Evolutionary conservation across 92 coral and sea anemone species (phyloP), one percentile per base, ranked within the genome.

Genomic region (Zoanthus sociatus): DNA sequence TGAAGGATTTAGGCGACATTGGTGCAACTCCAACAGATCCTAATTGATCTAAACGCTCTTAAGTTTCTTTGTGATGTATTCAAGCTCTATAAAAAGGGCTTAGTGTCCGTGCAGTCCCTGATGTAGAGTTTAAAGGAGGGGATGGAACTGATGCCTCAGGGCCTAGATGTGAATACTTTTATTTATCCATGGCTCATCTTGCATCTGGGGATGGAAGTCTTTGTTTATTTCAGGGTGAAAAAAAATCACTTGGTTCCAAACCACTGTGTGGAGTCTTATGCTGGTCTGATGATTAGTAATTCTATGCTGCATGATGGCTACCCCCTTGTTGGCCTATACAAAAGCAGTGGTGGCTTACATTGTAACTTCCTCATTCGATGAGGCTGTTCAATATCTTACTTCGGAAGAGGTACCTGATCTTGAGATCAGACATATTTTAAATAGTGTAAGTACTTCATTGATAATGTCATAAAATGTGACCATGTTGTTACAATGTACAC

Each of bases 61-160:
- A 13, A 31, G 18, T 5, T 83, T 31, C 63, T 83, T 54, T 31
- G 73, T 26, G 76, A 83, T 7, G 16, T 83, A 8, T 83, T 83
- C 21, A 83, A 83, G 54, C 53, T 83, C 63, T 11, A 45, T 44
- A 83, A 67, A 67, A 61, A 13, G 87, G 87, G 12, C 66, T 91
- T 21, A 73, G 79, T 75, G 56, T 84, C 4, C 71, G 78, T 31
- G 70, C 56, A 4, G 69, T 48, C 2, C 90, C 94, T 26, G 90
- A 92, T 76, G 90, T 92, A 5, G 76, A 81, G 26, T 92, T 92
- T 42, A 60, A 58, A 56, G 94, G 88, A 11, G 94, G 89, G 77
- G 90, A 86, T 17, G 92, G 94, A 5, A 64, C 66, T 20, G 94
- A 92, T 86, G 92, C 94, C 21, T 79, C 88, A 14, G 94, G 94